phyloP scores from a whole-genome alignment of 2,797 vertebrate species.

The Rhinella marina region DNA sequence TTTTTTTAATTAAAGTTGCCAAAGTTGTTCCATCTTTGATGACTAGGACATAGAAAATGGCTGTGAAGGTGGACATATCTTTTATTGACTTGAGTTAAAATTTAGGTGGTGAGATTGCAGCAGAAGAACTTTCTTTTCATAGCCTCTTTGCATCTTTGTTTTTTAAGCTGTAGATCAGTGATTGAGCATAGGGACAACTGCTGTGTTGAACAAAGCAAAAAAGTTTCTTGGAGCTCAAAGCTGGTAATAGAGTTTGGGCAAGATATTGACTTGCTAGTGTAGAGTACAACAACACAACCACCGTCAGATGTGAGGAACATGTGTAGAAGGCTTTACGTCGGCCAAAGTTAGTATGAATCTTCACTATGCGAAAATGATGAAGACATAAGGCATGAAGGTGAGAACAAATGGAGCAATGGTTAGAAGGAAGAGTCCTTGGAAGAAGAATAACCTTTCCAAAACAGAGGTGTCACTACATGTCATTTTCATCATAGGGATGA shows the following conservation, averaged over 20 bases:
- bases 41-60: background rate
- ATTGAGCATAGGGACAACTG: conserved; percentile 20
- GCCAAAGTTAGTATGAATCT: conserved; percentile 11
- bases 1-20: too few relatives aligned
- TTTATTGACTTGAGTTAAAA: background rate
- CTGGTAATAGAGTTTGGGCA: background rate
- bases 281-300: conserved; percentile 4
- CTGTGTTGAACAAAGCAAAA: conserved; percentile 24
- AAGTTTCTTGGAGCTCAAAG: conserved; percentile 20
- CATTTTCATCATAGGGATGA: conserved; percentile 65
- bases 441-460: conserved; percentile 52
- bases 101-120: background rate
- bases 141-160: conserved; percentile 19
- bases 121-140: background rate
- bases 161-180: conserved; percentile 25
- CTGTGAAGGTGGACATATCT: background rate
- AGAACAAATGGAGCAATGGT: conserved; percentile 13
- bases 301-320: conserved; percentile 17
- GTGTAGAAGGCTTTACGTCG: conserved; percentile 42
- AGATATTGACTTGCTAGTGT: conserved; percentile 15
- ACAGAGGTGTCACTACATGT: conserved; percentile 49
- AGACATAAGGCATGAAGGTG: conserved; percentile 29
- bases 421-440: conserved; percentile 45
- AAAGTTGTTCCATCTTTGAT: too few relatives aligned
- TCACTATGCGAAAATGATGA: conserved; percentile 28